phyloP scores from a whole-genome alignment of 2,797 vertebrate genomes.

The Diceros bicornis region DNA sequence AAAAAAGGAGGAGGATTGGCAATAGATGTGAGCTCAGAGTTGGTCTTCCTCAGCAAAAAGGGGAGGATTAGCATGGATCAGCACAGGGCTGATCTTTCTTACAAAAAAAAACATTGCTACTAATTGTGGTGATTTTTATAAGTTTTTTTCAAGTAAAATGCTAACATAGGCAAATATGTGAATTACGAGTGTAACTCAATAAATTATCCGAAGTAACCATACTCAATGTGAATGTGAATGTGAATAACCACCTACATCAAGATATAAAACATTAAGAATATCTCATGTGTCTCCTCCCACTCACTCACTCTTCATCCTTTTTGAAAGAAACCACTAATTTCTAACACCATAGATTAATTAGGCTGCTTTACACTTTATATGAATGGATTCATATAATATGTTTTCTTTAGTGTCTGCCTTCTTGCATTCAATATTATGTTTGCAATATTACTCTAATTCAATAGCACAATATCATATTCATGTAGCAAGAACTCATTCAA shows the following conservation, averaged over 20 bases:
- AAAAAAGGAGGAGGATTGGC: no score
- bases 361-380: background rate
- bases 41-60: no score
- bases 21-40: no score
- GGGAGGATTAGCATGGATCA: no score
- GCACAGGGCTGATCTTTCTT: no score
- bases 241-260: background rate
- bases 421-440: background rate
- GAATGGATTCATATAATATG: background rate
- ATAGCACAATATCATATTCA: background rate
- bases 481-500: background rate
- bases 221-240: background rate
- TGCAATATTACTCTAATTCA: background rate
- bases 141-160: background rate
- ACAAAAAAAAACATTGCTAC: background rate
- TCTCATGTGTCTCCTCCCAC: background rate
- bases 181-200: background rate
- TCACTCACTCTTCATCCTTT: background rate
- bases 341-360: background rate
- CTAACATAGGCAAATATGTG: background rate
- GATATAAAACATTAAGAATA: background rate
- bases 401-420: background rate
- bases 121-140: background rate
- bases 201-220: background rate
- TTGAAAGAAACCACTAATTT: background rate